Evolutionary conservation across 2,797 vertebrate species (phyloP), one percentile per base, ranked within the genome.

Genomic region (Geotrypetes seraphini): DNA sequence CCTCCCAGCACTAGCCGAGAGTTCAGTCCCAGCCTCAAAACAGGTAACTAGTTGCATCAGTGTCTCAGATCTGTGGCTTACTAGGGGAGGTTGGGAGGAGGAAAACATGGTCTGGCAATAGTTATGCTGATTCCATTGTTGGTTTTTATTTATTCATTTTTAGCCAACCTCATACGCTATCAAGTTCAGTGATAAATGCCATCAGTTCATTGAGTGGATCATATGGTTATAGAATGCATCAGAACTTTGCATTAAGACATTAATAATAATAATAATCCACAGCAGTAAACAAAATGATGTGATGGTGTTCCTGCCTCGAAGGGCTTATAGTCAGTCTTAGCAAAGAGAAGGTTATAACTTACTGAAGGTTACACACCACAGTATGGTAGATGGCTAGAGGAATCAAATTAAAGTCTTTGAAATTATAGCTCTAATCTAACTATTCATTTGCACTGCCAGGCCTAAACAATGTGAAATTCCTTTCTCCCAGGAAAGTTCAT

Each of bases 21-120:
- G 74, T 68, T 74, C 61, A 86, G 75, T 74, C 83, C 84, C 81
- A 83, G 76, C 73, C 85, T 87, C 86, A 84, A 86, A 83, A 80
- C 88, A 91, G 90, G 91, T 91, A 92, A 85, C 54, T 33, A 57
- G 58, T 57, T 43, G 52, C 51, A 6, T 34, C 43, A 43, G 46
- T 35, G 37, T 34, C 27, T 22, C 45, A 48, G 43, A 53, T 56
- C 61, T 53, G 16, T n/a, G n/a, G n/a, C 7, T 38, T 36, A 27
- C 45, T 16, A 45, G 58, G 39, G 22, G 43, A 60, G 60, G 63
- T 34, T 55, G 58, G 12, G 53, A 66, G 61, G 50, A 53, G 37
- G 20, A 30, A 2, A 50, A 45, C 42, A 16, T 43, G 51, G 36
- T 54, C 46, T 43, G 33, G 35, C 29, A 8, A 46, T 25, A 36